Evolutionary conservation across 2,113 vertebrate genomes (phyloP), one percentile per base, ranked within the genome.

Genomic region (Cacatua alba): DNA sequence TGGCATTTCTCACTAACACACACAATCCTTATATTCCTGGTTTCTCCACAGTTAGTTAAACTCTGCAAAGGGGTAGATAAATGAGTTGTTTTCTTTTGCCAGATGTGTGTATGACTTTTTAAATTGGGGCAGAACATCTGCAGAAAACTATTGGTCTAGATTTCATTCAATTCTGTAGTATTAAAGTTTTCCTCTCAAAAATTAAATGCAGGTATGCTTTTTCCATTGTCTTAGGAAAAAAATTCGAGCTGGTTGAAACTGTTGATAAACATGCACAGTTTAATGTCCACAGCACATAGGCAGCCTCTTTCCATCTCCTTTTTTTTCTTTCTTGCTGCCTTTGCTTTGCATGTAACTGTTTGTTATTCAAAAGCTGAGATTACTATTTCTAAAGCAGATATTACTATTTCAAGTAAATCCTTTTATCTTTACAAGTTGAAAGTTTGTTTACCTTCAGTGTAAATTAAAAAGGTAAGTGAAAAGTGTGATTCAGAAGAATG

Each of bases 1-100:
- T 28, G 49, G 83, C 86, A 52, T 97, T 97, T 96, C 88, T 97
- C 95, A 95, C 94, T 96, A 96, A 97, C 79, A 92, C 87, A 46
- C 95, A 94, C 76, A 84, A 5, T 69, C 44, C n/a, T 86, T 72
- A 5, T 82, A 21, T n/a, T 90, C 78, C 85, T 83, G 1, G n/a
- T 89, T 88, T 93, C 44, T 82, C 84, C 80, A 83, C 84, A 53
- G 49, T 48, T 92, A 44, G 46, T 87, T 85, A 59, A 79, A 70
- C 39, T 80, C 69, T 72, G 71, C n/a, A 82, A 19, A 94, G 31
- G 24, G 39, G 41, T 41, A 43, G 26, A 15, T 43, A 44, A 65
- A 60, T 43, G 18, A 78, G 67, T 11, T 43, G 20, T 60, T 80
- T 64, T 46, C 15, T 5, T 91, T 84, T 70, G 51, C 44, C 51